Evolutionary conservation across 2,797 vertebrate genomes (phyloP).

Genomic region (Schizopygopsis malacanthus): DNA sequence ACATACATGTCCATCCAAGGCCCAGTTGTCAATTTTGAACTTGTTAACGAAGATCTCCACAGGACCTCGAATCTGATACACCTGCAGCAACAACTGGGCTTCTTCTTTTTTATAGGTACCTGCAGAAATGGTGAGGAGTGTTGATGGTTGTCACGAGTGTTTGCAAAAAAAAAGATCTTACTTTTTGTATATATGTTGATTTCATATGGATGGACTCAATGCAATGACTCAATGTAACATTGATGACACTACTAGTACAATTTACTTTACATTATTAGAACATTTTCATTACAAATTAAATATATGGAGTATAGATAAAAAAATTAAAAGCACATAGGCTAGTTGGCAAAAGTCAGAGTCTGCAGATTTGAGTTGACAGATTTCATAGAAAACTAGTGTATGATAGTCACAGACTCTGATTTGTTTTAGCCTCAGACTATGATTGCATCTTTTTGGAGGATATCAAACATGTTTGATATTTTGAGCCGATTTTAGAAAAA

Average conservation of each 20-base stretch:
- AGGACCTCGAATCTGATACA: constrained; percentile 91
- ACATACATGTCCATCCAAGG: constrained; percentile 95
- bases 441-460: neutral
- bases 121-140: constrained; percentile 60
- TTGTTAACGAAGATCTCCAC: constrained; percentile 95
- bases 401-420: neutral
- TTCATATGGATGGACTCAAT: neutral
- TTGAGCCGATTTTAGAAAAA: neutral
- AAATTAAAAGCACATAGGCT: neutral
- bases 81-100: constrained; percentile 93
- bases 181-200: neutral
- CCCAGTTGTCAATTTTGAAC: constrained; percentile 96
- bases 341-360: neutral
- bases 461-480: neutral
- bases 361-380: neutral
- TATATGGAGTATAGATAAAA: neutral
- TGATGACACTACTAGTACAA: neutral
- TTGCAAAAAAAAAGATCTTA: neutral
- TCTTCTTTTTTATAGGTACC: constrained; percentile 94
- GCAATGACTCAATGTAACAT: neutral
- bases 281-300: neutral
- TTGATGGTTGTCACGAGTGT: neutral
- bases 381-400: neutral
- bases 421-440: neutral
- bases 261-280: neutral